phyloP scores from a whole-genome alignment of 2,113 vertebrate species.

The Sapayoa aenigma region DNA sequence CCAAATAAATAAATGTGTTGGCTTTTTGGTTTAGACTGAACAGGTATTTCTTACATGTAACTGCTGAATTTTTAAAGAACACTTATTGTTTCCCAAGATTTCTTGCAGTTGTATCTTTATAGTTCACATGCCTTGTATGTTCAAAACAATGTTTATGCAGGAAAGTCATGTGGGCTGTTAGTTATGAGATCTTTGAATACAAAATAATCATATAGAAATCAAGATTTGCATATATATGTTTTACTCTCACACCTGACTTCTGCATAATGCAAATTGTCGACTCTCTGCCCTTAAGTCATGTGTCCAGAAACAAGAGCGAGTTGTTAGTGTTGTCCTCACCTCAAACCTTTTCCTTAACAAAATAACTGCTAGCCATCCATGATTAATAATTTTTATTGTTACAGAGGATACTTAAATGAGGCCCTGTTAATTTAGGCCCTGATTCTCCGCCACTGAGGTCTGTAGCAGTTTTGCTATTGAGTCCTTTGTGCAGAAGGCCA shows the following conservation, averaged over 20 bases:
- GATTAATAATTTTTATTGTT: not conserved
- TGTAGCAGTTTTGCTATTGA: not conserved
- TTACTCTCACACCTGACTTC: not conserved
- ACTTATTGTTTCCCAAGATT: not conserved
- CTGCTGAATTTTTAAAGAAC: not conserved
- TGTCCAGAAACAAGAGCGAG: not conserved
- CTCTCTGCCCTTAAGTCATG: not conserved
- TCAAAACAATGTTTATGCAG: not conserved
- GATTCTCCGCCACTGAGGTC: not conserved
- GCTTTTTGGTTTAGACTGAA: not conserved
- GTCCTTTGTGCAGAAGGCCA: not conserved
- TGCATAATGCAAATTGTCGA: not conserved
- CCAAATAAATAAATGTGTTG: not conserved
- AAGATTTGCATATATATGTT: not conserved
- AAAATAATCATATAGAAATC: not conserved
- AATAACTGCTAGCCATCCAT: not conserved
- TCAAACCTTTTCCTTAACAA: not conserved
- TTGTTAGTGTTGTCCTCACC: not conserved
- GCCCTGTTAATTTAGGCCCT: not conserved
- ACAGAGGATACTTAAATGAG: not conserved
- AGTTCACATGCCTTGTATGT: not conserved
- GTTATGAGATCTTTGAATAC: not conserved
- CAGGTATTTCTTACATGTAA: not conserved
- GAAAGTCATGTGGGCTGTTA: not conserved
- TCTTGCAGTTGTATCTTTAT: not conserved